Base-by-base conservation (phyloP, 2,888 invertebrate species). In the Lymantria dispar region DNA sequence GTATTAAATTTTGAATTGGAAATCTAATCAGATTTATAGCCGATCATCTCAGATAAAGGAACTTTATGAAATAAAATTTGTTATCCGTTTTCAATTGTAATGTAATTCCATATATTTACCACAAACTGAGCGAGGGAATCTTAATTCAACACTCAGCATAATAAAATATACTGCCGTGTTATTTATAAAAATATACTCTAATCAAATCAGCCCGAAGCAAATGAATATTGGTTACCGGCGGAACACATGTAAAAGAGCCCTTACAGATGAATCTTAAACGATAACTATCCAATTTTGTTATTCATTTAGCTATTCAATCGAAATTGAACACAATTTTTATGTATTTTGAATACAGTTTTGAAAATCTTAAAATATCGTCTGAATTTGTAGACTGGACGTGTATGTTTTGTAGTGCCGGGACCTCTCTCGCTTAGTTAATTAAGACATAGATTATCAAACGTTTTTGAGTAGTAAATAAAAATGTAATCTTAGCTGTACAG, bases 391-490 rank as follows among this genome's bases (percentile, higher is more conserved):
- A 58, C 63, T 63, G 62, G 67, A 67, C 62, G 62, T 62, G 60
- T 62, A 60, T 54, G 63, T 72, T 61, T 66, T 68, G 59, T 70
- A 64, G 81, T 80, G 78, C 75, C 58, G 63, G 77, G 68, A 63
- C 70, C 75, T 74, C 83, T 80, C 85, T 83, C 85, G 86, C 85
- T 86, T 78, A 78, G 88, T 90, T 91, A 91, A 91, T 91, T 90
- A 91, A 91, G 91, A 91, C 90, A 87, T 89, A 87, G 85, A 88
- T 90, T 90, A 91, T 89, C 87, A 83, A 89, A 85, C 86, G 86
- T 84, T 87, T 87, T 75, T 83, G 80, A 90, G 79, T 86, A 89
- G 90, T 90, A 91, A 91, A 89, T 90, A 89, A 91, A 85, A 78
- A 82, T 78, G 88, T 88, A 91, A 90, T 90, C 89, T 75, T 78